phyloP scores from a whole-genome alignment of 2,797 vertebrate species.

The Schizothorax lantsangensis region DNA sequence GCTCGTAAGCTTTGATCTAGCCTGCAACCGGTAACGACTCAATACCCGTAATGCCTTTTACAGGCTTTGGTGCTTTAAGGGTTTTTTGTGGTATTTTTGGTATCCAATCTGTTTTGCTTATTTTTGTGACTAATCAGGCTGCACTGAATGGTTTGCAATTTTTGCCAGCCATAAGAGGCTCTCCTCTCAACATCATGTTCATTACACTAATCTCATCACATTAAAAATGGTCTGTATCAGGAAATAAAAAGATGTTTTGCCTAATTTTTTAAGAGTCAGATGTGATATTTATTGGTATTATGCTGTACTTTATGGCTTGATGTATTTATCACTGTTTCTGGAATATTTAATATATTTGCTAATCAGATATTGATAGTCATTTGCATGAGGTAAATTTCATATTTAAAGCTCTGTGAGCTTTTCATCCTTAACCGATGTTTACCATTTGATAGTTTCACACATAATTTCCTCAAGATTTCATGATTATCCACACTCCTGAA shows the following conservation, averaged over 20 bases:
- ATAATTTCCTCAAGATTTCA: slow-evolving; percentile 7
- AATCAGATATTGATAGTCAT: slow-evolving; percentile 1
- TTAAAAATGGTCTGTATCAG: slow-evolving; percentile 18
- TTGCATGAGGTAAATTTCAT: background rate
- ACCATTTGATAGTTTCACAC: background rate
- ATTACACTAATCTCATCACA: slow-evolving; percentile 27
- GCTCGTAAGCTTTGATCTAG: slow-evolving; percentile 31
- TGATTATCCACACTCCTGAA: background rate
- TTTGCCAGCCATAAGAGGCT: slow-evolving; percentile 34
- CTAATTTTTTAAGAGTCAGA: slow-evolving; percentile 14
- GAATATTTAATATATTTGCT: background rate
- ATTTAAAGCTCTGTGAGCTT: background rate
- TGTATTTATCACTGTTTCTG: slow-evolving; percentile 12
- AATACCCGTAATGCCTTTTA: slow-evolving; percentile 34
- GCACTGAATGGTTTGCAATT: slow-evolving; percentile 13
- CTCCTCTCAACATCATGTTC: slow-evolving; percentile 35
- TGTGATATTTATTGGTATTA: slow-evolving; percentile 21
- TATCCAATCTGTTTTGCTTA: slow-evolving; percentile 38
- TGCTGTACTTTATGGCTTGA: background rate
- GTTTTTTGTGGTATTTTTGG: slow-evolving; percentile 21
- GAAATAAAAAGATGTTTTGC: slow-evolving; percentile 33
- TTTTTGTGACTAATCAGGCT: slow-evolving; percentile 41
- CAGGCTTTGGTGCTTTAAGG: slow-evolving; percentile 19
- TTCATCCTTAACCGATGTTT: background rate
- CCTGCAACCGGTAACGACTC: slow-evolving; percentile 11